Evolutionary conservation across 2,888 invertebrate genomes (phyloP).

Genomic region (Dryadula phaetusa): DNA sequence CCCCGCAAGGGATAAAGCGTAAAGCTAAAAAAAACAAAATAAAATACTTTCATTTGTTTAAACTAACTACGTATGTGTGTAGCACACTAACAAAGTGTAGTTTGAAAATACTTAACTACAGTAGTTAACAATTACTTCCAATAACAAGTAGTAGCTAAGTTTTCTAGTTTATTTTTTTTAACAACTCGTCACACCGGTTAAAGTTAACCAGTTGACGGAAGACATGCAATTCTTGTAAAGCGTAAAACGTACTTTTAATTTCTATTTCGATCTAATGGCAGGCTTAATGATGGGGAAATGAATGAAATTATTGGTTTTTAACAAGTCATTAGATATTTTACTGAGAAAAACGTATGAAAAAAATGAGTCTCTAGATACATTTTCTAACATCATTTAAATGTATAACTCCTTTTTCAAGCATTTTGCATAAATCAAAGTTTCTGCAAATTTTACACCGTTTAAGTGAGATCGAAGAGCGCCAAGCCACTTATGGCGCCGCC

Average conservation of each 20-base stretch:
- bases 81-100: not conserved
- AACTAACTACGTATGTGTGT: no score
- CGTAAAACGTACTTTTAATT: constrained; percentile 15
- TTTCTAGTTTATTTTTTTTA: constrained; percentile 21
- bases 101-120: not conserved
- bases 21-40: no score
- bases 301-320: not conserved
- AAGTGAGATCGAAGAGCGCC: no score
- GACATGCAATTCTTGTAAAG: constrained; percentile 20
- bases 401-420: no score
- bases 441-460: no score
- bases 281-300: constrained; percentile 8
- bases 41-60: no score
- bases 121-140: not conserved
- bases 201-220: constrained; percentile 27
- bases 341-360: no score
- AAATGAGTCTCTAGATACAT: no score
- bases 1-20: no score
- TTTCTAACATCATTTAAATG: no score
- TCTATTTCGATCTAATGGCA: constrained; percentile 12
- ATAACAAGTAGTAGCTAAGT: not conserved
- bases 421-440: no score
- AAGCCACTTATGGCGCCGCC: no score
- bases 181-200: constrained; percentile 21
- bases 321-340: not conserved